Percentiles rank a stretch among this genome's conserved stretches.
Conservation (phyloP, 2,113 vertebrate species). For the Pycnonotus jocosus region DNA sequence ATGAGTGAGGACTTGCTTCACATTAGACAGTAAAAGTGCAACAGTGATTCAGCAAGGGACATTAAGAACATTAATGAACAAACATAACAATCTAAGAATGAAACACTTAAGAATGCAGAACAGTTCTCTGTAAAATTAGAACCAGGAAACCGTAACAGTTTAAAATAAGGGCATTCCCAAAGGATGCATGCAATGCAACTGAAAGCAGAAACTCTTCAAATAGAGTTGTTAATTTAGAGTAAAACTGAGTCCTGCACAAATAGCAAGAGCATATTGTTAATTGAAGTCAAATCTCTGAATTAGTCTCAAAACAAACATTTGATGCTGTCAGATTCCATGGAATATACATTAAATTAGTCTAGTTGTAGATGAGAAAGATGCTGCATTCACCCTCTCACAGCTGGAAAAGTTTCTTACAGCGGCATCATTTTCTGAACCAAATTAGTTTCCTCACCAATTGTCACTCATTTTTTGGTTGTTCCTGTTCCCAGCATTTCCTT, state of each 20-base stretch:
- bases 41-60: neutral
- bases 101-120: slow-evolving; percentile 16
- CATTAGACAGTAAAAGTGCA: neutral
- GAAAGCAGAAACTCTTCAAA: neutral
- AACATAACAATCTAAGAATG: neutral
- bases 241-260: neutral
- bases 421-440: neutral
- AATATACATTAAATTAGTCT: neutral
- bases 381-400: neutral
- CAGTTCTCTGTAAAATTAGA: slow-evolving; percentile 27
- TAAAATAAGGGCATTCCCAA: slow-evolving; percentile 8
- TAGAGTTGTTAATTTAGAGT: neutral
- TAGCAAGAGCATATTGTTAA: neutral
- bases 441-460: neutral
- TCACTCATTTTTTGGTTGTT: neutral
- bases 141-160: neutral
- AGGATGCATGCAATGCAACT: neutral
- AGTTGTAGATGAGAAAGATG: neutral
- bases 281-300: neutral
- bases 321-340: neutral
- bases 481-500: neutral
- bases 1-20: neutral
- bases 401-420: neutral
- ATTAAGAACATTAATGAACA: slow-evolving; percentile 54
- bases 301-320: neutral